Percentiles rank a stretch among this genome's conserved stretches.
phyloP scores from a whole-genome alignment of 1,140 invertebrate genomes.

The Goniozus legneri region DNA sequence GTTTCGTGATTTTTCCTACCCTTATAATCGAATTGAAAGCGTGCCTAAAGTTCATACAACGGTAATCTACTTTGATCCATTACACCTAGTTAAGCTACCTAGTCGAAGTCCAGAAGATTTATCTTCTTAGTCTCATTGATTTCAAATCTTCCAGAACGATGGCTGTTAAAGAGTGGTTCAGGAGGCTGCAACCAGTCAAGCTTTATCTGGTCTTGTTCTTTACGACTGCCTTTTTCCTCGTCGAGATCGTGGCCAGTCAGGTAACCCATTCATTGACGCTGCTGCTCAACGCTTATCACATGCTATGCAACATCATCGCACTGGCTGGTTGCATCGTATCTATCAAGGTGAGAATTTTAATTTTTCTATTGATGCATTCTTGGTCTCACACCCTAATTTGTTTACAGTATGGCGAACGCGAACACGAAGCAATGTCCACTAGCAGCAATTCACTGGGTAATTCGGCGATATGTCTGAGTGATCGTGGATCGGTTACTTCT shows the following conservation, averaged over 20 bases:
- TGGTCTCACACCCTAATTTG: no score
- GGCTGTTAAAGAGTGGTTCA: conserved; percentile 71
- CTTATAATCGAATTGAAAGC: neutral
- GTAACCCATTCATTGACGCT: conserved; percentile 79
- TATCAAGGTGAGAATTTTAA: conserved; percentile 61
- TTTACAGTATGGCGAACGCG: conserved; percentile 23
- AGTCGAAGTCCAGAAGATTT: neutral
- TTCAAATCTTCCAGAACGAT: conserved; percentile 39
- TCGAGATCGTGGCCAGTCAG: conserved; percentile 73
- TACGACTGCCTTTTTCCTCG: conserved; percentile 68
- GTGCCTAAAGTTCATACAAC: neutral
- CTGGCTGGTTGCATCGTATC: conserved; percentile 70
- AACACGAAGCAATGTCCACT: conserved; percentile 10
- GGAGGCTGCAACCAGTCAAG: conserved; percentile 66
- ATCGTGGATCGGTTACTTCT: conserved; percentile 24
- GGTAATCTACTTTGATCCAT: neutral
- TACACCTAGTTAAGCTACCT: neutral
- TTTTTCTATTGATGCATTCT: no score
- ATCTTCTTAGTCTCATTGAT: neutral
- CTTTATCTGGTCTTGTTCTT: conserved; percentile 69
- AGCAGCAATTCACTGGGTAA: conserved; percentile 19
- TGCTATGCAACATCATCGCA: conserved; percentile 77
- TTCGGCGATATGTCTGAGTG: conserved; percentile 27
- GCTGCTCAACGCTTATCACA: conserved; percentile 81
- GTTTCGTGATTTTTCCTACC: neutral